These are phyloP conservation scores for Pomatostomus ruficeps DNA, from an alignment of 2,113 vertebrate genomes.

Conservation along the genomic window DNA sequence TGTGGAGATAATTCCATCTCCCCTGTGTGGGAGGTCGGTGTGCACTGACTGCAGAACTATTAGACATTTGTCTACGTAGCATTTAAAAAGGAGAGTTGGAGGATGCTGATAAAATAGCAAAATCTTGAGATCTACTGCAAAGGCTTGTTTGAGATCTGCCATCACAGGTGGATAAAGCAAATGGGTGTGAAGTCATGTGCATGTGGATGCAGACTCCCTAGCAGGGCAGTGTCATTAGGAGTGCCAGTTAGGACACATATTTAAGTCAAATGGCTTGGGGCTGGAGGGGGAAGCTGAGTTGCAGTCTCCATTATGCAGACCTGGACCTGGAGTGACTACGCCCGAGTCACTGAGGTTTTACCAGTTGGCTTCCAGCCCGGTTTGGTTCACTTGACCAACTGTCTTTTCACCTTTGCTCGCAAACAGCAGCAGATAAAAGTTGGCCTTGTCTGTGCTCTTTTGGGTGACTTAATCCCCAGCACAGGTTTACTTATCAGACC, in stretches of 20 bases:
- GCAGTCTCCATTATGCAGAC: neutral
- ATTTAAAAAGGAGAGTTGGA: neutral
- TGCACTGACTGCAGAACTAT: neutral
- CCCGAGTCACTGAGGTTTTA: neutral
- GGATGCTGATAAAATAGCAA: neutral
- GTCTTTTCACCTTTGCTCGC: constrained; percentile 20
- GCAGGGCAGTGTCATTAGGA: neutral
- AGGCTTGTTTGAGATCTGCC: neutral
- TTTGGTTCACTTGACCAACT: neutral
- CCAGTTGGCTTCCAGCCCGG: neutral
- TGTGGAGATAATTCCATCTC: neutral
- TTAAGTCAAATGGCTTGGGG: neutral
- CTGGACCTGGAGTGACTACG: neutral
- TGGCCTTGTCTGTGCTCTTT: constrained; percentile 27
- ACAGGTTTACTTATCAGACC: neutral
- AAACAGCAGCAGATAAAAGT: constrained; percentile 55
- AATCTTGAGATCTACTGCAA: neutral
- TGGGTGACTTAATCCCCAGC: constrained; percentile 44
- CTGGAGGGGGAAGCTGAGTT: neutral
- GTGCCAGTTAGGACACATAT: neutral
- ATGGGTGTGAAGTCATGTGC: neutral
- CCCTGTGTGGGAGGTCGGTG: neutral
- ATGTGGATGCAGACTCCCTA: neutral
- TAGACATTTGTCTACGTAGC: neutral
- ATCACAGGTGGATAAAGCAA: neutral